Conservation (phyloP, 1,140 invertebrate genomes). For the Ditylenchus dipsaci region DNA sequence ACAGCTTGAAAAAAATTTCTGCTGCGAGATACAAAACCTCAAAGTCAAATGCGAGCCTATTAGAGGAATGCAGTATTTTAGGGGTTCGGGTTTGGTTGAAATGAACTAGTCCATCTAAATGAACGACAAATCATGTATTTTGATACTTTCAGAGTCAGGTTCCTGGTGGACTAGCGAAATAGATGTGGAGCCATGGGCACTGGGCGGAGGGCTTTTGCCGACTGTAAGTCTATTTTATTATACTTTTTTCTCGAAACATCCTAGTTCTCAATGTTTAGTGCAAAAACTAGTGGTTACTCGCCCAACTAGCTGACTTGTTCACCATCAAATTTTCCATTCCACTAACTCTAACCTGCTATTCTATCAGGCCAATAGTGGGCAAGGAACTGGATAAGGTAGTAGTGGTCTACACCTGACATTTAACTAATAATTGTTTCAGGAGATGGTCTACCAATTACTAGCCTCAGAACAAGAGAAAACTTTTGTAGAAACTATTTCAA, state of each 20-base stretch:
- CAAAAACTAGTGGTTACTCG: constrained; percentile 39
- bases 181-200: constrained; percentile 38
- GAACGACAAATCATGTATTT: no score
- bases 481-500: constrained; percentile 14
- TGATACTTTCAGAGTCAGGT: constrained; percentile 18
- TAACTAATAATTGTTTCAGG: constrained; percentile 9
- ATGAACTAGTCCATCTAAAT: no score
- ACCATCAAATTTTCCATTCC: constrained; percentile 36
- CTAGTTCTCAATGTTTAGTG: constrained; percentile 8
- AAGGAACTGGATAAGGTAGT: constrained; percentile 32
- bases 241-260: neutral
- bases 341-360: constrained; percentile 34
- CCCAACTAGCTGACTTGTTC: constrained; percentile 37
- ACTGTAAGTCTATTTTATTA: constrained; percentile 2
- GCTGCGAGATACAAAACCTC: no score
- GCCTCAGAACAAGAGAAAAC: constrained; percentile 10
- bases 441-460: constrained; percentile 17
- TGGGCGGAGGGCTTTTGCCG: constrained; percentile 36
- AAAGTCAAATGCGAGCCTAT: no score
- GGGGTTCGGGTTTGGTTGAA: no score
- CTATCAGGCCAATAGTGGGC: constrained; percentile 21
- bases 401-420: no score
- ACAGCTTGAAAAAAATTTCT: no score
- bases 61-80: no score
- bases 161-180: constrained; percentile 17